Conservation (phyloP, 2,797 vertebrate species). For the Takifugu ocellatus region DNA sequence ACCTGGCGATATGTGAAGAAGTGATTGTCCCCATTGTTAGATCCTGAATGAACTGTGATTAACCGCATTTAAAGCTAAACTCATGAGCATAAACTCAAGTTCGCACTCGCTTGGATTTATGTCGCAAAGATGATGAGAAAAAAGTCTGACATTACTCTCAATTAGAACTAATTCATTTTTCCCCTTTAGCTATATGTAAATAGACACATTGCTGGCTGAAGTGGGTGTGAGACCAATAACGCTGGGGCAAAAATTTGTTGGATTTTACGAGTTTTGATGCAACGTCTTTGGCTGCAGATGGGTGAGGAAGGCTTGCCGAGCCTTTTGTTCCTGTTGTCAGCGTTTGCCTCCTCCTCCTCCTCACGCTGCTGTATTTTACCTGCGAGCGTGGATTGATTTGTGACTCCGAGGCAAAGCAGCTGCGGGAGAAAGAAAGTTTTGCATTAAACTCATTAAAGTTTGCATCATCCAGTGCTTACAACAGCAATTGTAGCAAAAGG, state of each 20-base stretch:
- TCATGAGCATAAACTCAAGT: too few relatives aligned
- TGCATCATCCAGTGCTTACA: conserved; percentile 74
- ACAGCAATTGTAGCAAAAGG: conserved; percentile 67
- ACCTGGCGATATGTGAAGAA: too few relatives aligned
- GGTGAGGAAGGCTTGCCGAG: conserved; percentile 49
- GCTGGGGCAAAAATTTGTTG: conserved; percentile 17
- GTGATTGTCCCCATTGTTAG: too few relatives aligned
- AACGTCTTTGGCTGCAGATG: conserved; percentile 48
- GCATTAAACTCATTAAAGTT: conserved; percentile 80
- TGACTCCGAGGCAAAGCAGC: conserved; percentile 57
- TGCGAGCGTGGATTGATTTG: conserved; percentile 72
- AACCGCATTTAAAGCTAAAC: too few relatives aligned
- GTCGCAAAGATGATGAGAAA: too few relatives aligned
- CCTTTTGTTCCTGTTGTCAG: conserved; percentile 60
- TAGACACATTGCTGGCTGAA: conserved; percentile 2
- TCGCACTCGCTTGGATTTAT: too few relatives aligned
- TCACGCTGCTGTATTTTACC: conserved; percentile 66
- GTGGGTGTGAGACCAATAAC: conserved; percentile 17
- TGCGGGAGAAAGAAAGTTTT: conserved; percentile 67
- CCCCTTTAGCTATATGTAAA: too few relatives aligned
- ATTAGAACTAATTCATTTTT: too few relatives aligned
- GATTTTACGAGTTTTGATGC: conserved; percentile 28
- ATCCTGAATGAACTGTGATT: background rate
- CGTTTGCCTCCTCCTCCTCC: conserved; percentile 67
- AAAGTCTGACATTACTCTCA: too few relatives aligned